Conservation (phyloP, 2,113 vertebrate genomes). For the Oryzias javanicus region DNA sequence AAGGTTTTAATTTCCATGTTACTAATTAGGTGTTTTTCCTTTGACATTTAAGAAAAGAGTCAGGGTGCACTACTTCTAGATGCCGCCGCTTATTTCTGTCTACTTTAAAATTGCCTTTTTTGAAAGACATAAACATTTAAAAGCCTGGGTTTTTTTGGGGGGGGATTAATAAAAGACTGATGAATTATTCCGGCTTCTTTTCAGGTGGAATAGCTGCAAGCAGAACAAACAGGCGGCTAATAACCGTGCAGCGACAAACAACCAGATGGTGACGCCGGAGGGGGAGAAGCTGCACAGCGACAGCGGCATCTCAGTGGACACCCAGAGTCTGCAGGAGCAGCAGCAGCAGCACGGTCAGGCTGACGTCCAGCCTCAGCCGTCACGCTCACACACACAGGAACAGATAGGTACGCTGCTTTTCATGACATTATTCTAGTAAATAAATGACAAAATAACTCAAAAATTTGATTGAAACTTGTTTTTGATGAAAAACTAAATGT, state of each 20-base stretch:
- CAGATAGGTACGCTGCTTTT: conserved; percentile 70
- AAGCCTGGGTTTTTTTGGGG: no score
- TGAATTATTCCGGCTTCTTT: conserved; percentile 1
- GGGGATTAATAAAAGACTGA: no score
- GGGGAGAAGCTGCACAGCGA: conserved; percentile 98
- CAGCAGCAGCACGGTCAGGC: conserved; percentile 86
- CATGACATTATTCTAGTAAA: neutral
- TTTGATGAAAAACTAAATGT: no score
- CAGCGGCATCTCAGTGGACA: conserved; percentile 98
- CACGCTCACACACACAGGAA: conserved; percentile 75
- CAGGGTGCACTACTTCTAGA: no score
- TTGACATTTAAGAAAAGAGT: no score
- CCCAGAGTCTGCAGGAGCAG: conserved; percentile 94
- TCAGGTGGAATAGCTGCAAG: conserved; percentile 98
- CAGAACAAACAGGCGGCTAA: conserved; percentile 96
- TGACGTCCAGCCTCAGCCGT: conserved; percentile 71
- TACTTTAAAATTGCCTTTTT: no score
- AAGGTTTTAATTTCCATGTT: no score
- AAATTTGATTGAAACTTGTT: neutral
- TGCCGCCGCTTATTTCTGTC: no score
- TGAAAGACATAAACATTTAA: no score
- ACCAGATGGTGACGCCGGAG: conserved; percentile 92
- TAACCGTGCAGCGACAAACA: conserved; percentile 84
- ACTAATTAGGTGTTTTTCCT: no score
- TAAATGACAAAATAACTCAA: neutral